These are phyloP conservation scores for Crocodylus rhombifer DNA, from an alignment of 2,797 vertebrate species.

Conservation along the genomic window DNA sequence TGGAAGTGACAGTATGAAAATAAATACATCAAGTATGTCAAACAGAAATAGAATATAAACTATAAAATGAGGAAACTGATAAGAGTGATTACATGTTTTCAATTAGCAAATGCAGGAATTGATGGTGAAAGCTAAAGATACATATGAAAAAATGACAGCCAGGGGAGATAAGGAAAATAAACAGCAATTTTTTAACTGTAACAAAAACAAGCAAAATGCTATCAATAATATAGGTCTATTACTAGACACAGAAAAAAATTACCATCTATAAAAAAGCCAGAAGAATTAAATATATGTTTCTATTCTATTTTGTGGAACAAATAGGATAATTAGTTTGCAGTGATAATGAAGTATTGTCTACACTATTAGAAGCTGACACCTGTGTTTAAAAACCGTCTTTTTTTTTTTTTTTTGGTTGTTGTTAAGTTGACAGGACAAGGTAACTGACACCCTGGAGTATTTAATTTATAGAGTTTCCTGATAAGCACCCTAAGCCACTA, in stretches of 20 bases:
- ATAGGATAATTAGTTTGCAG: too few species aligned
- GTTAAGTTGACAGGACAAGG: too few species aligned
- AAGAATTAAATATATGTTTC: neutral
- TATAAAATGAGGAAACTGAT: neutral
- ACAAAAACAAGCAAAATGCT: neutral
- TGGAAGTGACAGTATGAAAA: neutral
- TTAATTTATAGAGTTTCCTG: too few species aligned
- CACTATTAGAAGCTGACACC: too few species aligned
- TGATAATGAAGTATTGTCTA: too few species aligned
- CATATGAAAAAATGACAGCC: neutral
- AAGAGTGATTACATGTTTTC: neutral
- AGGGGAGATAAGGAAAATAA: neutral
- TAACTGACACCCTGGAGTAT: too few species aligned
- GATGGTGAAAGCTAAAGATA: neutral
- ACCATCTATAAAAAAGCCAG: neutral
- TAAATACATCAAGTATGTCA: neutral
- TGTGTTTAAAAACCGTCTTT: too few species aligned
- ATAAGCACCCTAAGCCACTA: too few species aligned
- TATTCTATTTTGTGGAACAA: too few species aligned
- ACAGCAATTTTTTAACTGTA: neutral
- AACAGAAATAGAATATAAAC: neutral
- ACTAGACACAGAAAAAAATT: neutral
- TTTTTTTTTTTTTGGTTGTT: too few species aligned
- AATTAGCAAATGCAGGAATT: neutral
- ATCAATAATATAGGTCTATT: neutral